Base-by-base conservation (phyloP, 2,888 invertebrate species). In the Dasypogon diadema region DNA sequence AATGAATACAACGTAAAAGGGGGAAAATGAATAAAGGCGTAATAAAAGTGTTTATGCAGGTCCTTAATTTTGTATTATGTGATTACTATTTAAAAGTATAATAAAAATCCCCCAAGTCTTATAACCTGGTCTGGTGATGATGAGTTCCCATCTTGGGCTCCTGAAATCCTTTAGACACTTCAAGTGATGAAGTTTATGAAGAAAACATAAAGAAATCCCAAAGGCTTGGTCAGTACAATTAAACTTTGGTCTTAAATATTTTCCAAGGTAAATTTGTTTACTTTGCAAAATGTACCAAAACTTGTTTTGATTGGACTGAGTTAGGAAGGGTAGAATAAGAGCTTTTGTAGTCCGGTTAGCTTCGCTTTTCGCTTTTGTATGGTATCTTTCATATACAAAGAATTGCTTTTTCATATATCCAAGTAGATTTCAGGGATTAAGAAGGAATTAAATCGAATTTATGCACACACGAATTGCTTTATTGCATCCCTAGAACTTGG, bases 81-180 rank as follows among this genome's bases (percentile, higher is more conserved):
- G 65, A 68, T 68, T 68, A 68, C 65, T 68, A 68, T 68, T 68
- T 68, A 68, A 68, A 48, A 48, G 65, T 48, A 48, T 48, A 68
- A 68, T 68, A 68, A 68, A 60, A 68, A 68, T 68, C 48, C 65
- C 46, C 26, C 65, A 48, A 68, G 48, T 24, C 46, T n/a, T 24
- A 48, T 48, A 48, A 24, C 24, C n/a, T 68, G 60, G 37, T 16
- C n/a, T n/a, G 26, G 16, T 22, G 42, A 42, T 12, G 42, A 42
- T 42, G 42, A 42, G 42, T 6, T 30, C 10, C 10, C 34, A 30
- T 42, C 2, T 42, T 42, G 42, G 6, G 42, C 34, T 58, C 37
- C 21, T 2, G 34, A 60, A 60, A 10, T 1, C 26, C 58, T 8
- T 16, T 22, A 16, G n/a, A n/a, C n/a, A n/a, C n/a, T n/a, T n/a